Evolutionary conservation across 2,113 vertebrate species (phyloP).

Genomic region (Heptranchias perlo): DNA sequence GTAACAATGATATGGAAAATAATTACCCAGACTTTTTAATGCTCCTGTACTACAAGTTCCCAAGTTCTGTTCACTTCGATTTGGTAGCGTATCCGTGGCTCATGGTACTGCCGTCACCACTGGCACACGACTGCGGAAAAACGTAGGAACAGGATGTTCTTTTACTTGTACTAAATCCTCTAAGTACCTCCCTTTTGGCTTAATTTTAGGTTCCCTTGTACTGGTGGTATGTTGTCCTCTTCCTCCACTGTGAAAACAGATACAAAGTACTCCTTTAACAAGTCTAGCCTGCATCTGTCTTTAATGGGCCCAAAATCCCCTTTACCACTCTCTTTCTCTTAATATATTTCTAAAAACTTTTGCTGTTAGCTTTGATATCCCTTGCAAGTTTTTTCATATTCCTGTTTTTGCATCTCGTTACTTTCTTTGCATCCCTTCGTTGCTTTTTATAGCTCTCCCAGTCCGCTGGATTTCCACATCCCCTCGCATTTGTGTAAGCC

Average conservation of each 20-base stretch:
- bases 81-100: background rate
- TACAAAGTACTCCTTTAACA: background rate
- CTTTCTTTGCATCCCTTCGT: background rate
- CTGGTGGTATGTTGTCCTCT: background rate
- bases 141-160: background rate
- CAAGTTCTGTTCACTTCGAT: background rate
- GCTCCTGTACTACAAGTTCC: background rate
- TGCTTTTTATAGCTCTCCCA: background rate
- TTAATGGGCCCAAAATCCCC: background rate
- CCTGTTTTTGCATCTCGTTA: background rate
- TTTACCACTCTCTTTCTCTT: background rate
- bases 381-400: background rate
- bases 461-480: background rate
- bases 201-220: background rate
- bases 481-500: background rate
- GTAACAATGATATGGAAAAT: background rate
- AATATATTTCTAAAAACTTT: background rate
- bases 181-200: background rate
- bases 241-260: background rate
- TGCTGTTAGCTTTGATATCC: background rate
- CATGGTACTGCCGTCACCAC: background rate
- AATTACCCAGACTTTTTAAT: background rate
- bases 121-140: background rate
- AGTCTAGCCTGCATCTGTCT: background rate
- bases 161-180: background rate